These are phyloP conservation scores for Colletes collaris DNA, from an alignment of 2,888 invertebrate genomes.

Conservation along the genomic window DNA sequence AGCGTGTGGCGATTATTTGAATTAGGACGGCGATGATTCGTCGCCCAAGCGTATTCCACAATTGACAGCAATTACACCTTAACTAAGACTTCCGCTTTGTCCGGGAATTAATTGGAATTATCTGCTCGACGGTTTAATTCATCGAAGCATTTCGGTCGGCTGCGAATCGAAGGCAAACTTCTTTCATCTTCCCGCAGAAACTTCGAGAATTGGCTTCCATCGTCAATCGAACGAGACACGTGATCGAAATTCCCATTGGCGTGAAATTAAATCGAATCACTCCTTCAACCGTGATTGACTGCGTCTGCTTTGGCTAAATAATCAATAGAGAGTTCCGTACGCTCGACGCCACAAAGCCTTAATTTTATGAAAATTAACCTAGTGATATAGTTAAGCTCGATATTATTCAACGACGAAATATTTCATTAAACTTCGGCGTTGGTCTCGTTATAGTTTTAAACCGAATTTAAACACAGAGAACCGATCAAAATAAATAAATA, in stretches of 20 bases:
- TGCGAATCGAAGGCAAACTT: conserved; percentile 3
- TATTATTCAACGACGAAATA: no score
- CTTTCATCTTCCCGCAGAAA: not conserved
- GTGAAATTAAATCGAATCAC: not conserved
- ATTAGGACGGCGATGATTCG: not conserved
- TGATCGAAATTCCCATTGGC: no score
- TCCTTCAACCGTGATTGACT: not conserved
- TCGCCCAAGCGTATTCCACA: conserved; percentile 11
- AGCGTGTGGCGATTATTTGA: no score
- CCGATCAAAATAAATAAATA: no score
- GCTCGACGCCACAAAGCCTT: no score
- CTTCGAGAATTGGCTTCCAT: not conserved
- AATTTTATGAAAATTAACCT: no score
- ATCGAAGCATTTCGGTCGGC: not conserved
- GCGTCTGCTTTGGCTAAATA: not conserved
- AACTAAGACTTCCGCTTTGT: conserved; percentile 45
- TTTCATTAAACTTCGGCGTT: no score
- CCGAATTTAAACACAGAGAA: no score
- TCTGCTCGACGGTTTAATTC: conserved; percentile 23
- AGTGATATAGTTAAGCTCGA: no score
- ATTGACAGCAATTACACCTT: conserved; percentile 31
- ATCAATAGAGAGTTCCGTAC: no score
- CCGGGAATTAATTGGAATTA: conserved; percentile 35
- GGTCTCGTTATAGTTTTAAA: no score
- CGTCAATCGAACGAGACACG: not conserved